phyloP scores from a whole-genome alignment of 2,113 vertebrate species.

The Gracilinanus agilis region DNA sequence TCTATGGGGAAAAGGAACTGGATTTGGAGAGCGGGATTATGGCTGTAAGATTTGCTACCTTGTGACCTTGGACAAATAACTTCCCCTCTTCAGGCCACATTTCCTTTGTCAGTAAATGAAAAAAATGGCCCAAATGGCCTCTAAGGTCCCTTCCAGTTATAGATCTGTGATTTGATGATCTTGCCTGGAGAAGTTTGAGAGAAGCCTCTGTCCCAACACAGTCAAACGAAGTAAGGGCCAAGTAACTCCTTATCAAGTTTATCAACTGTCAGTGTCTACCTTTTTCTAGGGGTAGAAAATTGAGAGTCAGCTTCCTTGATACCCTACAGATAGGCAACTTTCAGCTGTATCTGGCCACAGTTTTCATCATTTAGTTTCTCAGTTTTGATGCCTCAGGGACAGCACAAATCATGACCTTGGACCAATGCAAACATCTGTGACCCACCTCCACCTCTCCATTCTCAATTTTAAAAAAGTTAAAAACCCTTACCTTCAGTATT shows the following conservation, averaged over 20 bases:
- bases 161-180: neutral
- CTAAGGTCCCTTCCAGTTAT: neutral
- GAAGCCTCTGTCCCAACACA: neutral
- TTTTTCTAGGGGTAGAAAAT: neutral
- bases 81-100: neutral
- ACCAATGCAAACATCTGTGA: neutral
- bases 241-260: neutral
- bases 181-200: neutral
- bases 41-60: neutral
- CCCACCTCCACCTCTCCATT: no score
- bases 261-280: neutral
- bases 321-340: neutral
- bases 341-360: neutral
- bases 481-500: no score
- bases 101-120: neutral
- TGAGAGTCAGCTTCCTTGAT: neutral
- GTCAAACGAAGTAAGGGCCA: neutral
- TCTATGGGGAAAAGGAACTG: neutral
- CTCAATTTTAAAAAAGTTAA: no score
- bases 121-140: neutral
- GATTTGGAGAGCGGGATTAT: neutral
- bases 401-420: neutral
- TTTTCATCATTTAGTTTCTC: neutral
- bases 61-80: neutral
- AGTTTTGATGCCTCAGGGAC: neutral